Base-by-base conservation (phyloP, 2,113 vertebrate species). In the Elgaria multicarinata region DNA sequence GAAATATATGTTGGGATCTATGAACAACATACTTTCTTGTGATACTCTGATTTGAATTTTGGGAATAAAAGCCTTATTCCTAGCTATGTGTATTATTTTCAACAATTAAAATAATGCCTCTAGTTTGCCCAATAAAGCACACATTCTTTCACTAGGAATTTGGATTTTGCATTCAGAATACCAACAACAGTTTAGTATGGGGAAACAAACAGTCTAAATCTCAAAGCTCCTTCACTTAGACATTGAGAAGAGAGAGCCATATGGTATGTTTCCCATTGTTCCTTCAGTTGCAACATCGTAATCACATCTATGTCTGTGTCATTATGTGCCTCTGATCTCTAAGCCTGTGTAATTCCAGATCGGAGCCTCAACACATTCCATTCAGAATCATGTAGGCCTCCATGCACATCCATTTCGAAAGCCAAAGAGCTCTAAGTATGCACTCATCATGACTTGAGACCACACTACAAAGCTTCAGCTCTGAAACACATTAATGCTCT, bases 311-410 rank as follows among this genome's bases (percentile, higher is more conserved):
- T 75, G 10, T 50, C 42, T 78, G 46, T 58, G 66, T 75, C 53
- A 42, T 75, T 42, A 36, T 64, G 42, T 39, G 42, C 39, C 74
- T 90, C 33, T 81, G 55, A 87, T 71, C 33, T 58, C 72, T 77
- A 78, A 87, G 16, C 42, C n/a, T 78, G n/a, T 67, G 33, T 85
- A 85, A 88, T 66, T 88, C 53, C 87, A 88, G 44, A 85, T 53
- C 7, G 3, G 66, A 66, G 53, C 66, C 44, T 78, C 36, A 78
- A 20, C n/a, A 71, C 14, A 36, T 62, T 91, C 66, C 42, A 26
- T 88, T 85, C 66, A 80, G 53, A 53, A 85, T 72, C 24, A 50
- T 46, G 8, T 64, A 72, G 39, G 10, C 36, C 33, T 88, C 20
- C 67, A 26, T 50, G 46, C 14, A 53, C 33, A 78, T 20, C 12